These are phyloP conservation scores for Drosophila azteca DNA, from an alignment of 1,140 invertebrate genomes.

Conservation along the genomic window DNA sequence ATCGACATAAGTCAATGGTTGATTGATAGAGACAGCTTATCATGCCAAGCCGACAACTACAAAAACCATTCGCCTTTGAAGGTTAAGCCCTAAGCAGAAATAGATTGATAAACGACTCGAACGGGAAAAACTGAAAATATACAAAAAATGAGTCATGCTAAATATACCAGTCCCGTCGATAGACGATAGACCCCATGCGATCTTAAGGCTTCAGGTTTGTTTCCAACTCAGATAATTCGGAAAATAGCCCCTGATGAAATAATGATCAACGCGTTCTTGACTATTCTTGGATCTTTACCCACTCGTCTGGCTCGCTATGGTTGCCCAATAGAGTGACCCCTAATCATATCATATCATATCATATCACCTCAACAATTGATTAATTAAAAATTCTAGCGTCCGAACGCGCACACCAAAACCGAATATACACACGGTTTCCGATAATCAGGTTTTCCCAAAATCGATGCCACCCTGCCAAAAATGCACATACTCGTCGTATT, in stretches of 20 bases:
- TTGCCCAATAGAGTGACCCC: too few species aligned
- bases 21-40: constrained; percentile 54
- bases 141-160: constrained; percentile 18
- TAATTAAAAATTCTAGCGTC: constrained; percentile 40
- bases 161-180: neutral
- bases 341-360: constrained; percentile 1
- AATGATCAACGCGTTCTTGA: neutral
- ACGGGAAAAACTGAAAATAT: constrained; percentile 27
- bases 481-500: too few species aligned
- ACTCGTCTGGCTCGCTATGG: constrained; percentile 6
- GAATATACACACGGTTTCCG: constrained; percentile 12
- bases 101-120: constrained; percentile 20
- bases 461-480: too few species aligned
- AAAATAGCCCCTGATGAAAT: constrained; percentile 11
- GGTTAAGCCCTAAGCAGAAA: constrained; percentile 25
- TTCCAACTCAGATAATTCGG: constrained; percentile 34
- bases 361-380: constrained; percentile 22
- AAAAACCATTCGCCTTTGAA: constrained; percentile 11
- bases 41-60: constrained; percentile 16
- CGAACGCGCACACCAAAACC: neutral
- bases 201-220: constrained; percentile 13
- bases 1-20: constrained; percentile 53
- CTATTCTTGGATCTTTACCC: constrained; percentile 22
- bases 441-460: constrained; percentile 35
- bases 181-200: neutral